These are phyloP conservation scores for Apteryx owenii DNA, from an alignment of 2,113 vertebrate genomes.

Conservation along the genomic window DNA sequence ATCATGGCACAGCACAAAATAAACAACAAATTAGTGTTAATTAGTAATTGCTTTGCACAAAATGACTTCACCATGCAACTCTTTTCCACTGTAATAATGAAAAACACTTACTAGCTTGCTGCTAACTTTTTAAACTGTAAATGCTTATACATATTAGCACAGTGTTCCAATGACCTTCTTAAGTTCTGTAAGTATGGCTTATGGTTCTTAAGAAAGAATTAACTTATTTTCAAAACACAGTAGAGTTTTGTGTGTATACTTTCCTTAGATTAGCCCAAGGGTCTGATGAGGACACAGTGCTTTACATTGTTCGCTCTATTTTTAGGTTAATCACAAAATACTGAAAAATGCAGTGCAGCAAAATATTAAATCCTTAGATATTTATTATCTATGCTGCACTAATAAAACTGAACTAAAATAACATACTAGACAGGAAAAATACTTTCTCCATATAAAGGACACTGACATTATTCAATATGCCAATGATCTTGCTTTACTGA, in stretches of 20 bases:
- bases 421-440: background rate
- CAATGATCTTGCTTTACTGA: background rate
- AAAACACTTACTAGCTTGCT: background rate
- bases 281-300: background rate
- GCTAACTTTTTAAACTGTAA: background rate
- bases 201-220: background rate
- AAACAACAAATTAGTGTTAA: background rate
- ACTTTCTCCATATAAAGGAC: background rate
- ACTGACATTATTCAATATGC: background rate
- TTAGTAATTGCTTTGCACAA: background rate
- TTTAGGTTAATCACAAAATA: slow-evolving; percentile 12
- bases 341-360: background rate
- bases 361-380: background rate
- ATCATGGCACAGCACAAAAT: background rate
- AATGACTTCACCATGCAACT: background rate
- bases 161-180: background rate
- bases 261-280: background rate
- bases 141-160: background rate
- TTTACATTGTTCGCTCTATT: background rate
- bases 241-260: background rate
- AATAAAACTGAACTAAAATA: slow-evolving; percentile 16
- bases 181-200: accelerated
- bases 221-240: background rate
- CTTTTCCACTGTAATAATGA: background rate
- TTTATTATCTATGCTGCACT: background rate